Percentiles rank a stretch among this genome's conserved stretches.
These are phyloP conservation scores for Diplodus puntazzo DNA, from an alignment of 2,797 vertebrate species.

Conservation along the genomic window DNA sequence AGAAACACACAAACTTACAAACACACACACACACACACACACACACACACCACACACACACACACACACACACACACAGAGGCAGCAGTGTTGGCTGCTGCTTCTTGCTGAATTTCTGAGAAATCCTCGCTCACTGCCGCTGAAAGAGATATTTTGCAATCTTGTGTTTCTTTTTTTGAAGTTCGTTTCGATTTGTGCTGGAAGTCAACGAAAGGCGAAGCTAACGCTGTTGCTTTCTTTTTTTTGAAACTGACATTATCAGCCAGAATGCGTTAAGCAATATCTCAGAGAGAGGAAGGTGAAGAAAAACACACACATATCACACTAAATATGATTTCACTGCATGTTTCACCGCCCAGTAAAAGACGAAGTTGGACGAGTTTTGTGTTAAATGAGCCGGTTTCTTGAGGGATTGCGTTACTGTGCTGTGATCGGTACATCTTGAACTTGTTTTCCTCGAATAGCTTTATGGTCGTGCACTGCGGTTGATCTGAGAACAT, in stretches of 20 bases:
- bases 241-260: no score
- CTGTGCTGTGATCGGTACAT: neutral
- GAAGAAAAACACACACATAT: neutral
- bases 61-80: neutral
- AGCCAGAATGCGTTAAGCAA: neutral
- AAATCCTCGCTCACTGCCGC: no score
- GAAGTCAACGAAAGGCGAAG: no score
- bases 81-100: neutral
- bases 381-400: no score
- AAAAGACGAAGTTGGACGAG: no score
- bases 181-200: neutral
- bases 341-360: no score
- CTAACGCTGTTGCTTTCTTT: neutral
- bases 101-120: neutral
- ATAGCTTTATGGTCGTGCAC: neutral
- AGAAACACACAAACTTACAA: neutral
- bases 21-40: slow-evolving; percentile 6
- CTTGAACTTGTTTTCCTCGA: neutral
- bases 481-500: neutral
- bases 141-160: slow-evolving; percentile 2
- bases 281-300: neutral
- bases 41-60: slow-evolving; percentile 10
- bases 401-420: neutral
- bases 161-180: neutral
- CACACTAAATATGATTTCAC: neutral